phyloP scores from a whole-genome alignment of 1,140 invertebrate species.

The Daktulosphaira vitifoliae region DNA sequence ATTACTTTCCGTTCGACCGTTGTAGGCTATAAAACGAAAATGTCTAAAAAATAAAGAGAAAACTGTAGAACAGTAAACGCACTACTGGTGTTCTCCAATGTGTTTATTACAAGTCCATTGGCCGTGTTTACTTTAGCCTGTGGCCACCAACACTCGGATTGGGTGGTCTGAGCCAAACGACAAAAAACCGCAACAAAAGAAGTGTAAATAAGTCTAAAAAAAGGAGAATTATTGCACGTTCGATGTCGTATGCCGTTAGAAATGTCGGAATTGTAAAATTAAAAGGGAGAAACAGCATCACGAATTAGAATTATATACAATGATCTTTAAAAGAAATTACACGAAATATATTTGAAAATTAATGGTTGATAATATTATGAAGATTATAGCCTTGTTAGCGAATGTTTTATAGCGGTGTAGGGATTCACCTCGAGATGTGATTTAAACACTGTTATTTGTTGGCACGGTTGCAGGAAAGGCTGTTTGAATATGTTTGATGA shows the following conservation, averaged over 20 bases:
- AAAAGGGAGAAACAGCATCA: neutral
- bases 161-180: neutral
- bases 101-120: conserved; percentile 15
- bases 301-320: conserved; percentile 2
- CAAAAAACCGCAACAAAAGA: too few species aligned
- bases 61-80: neutral
- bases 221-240: too few species aligned
- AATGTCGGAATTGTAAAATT: neutral
- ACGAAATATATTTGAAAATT: neutral
- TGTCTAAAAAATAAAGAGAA: neutral
- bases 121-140: conserved; percentile 3
- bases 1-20: neutral
- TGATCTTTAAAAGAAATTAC: neutral
- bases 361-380: neutral
- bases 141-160: neutral
- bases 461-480: neutral
- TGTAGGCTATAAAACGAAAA: neutral
- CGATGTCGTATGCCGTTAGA: too few species aligned
- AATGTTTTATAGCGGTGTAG: neutral
- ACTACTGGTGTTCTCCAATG: conserved; percentile 10
- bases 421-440: neutral
- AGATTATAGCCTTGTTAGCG: conserved; percentile 30
- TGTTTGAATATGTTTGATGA: neutral
- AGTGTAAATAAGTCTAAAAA: too few species aligned
- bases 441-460: conserved; percentile 31